Evolutionary conservation across 2,797 vertebrate species (phyloP), one percentile per base, ranked within the genome.

Genomic region (Rhinella marina): DNA sequence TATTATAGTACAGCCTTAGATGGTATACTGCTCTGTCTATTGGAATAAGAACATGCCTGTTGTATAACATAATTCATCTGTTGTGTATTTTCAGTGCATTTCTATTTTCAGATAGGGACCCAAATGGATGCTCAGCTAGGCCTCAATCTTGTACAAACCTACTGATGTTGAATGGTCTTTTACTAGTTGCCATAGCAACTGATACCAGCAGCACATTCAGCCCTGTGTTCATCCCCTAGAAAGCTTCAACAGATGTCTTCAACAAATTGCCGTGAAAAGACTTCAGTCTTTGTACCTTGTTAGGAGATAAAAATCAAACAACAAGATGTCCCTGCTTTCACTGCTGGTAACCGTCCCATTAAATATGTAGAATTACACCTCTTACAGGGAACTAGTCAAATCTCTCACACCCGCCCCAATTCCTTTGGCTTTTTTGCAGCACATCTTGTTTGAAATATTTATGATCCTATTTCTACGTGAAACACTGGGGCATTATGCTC

Each of bases 61-160:
- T 56, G 12, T 56, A 56, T 14, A 56, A 13, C 4, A 14, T 56
- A 56, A 13, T 56, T 56, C 12, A 56, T 12, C 14, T 56, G 12
- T 56, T 2, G 14, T 56, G 11, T 17, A 41, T 82, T 88, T 96
- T 93, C 95, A 95, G 82, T 17, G 88, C 90, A 94, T 94, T 95
- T 85, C 93, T 92, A 91, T 93, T 95, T 94, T 90, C 95, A 97
- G 96, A 95, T 96, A 97, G 94, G 91, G 96, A 96, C 94, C 97
- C 97, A 98, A 98, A 98, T 98, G 96, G 97, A 98, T 98, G 97
- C 97, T 98, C 96, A 98, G 96, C 96, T 97, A 97, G 96, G 96
- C 95, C 96, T 96, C 96, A 96, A 96, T 96, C 96, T 97, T 96
- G 94, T 97, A 96, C 96, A 97, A 97, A 97, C 95, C 93, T 96